Evolutionary conservation across 2,888 invertebrate genomes (phyloP).

Genomic region (Diloba caeruleocephala): DNA sequence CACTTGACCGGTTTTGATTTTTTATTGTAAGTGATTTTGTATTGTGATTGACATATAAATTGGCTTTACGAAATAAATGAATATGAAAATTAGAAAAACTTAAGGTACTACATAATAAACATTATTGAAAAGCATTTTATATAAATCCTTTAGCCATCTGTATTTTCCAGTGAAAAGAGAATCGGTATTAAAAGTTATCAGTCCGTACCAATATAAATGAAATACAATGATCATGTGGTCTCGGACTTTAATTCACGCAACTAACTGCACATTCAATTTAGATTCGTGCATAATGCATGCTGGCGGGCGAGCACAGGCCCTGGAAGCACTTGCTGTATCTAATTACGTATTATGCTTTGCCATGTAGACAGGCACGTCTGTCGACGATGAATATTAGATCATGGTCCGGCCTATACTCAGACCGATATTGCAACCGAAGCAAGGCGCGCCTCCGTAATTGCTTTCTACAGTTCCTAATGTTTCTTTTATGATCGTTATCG

Average conservation of each 20-base stretch:
- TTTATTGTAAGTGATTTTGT: too few species aligned
- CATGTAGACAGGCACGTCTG: conserved; percentile 81
- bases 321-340: conserved; percentile 85
- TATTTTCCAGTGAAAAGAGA: too few species aligned
- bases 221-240: conserved; percentile 57
- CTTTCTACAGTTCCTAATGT: conserved; percentile 47
- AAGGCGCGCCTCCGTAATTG: conserved; percentile 71
- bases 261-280: conserved; percentile 86
- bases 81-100: too few species aligned
- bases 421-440: conserved; percentile 71
- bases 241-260: conserved; percentile 74
- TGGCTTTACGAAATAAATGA: too few species aligned
- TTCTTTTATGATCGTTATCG: conserved; percentile 11
- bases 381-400: conserved; percentile 87
- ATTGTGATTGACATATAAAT: too few species aligned
- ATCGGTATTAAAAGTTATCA: conserved; percentile 29
- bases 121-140: too few species aligned
- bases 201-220: conserved; percentile 44
- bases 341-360: conserved; percentile 87
- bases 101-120: too few species aligned
- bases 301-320: conserved; percentile 68
- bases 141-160: too few species aligned
- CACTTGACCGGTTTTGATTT: too few species aligned
- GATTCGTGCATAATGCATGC: conserved; percentile 86
- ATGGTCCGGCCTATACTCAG: conserved; percentile 70